Evolutionary conservation across 2,113 vertebrate species (phyloP), one percentile per base, ranked within the genome.

Genomic region (Mungos mungo): DNA sequence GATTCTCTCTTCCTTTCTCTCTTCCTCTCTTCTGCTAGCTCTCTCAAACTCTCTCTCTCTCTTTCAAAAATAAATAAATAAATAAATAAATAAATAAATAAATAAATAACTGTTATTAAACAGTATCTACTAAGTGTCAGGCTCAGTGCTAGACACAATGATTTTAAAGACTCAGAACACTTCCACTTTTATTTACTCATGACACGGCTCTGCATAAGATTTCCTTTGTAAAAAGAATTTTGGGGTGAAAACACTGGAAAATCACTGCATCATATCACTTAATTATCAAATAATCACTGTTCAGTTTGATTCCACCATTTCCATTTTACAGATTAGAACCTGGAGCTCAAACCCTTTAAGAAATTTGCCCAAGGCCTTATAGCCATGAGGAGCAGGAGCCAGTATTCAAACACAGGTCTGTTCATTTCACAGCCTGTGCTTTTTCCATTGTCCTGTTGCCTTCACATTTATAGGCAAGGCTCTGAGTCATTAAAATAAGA

Each of bases 401-500:
- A 57, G 79, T 38, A 31, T 63, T 79, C 9, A 41, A 71, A 83
- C 0, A 1, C 72, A 76, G 57, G 52, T 76, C 66, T 71, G 69
- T 88, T 66, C 90, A 68, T 88, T 85, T 76, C 41, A 63, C 95
- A 96, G 81, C 76, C 90, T 68, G 88, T 6, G 72, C 38, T 95
- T 93, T 95, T 68, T 79, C 72, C 27, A 38, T 29, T 45, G 94
- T 54, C 71, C 35, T 5, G 33, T 71, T 33, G 80, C 65, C 57
- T 88, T 69, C 52, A 19, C 68, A 7, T 65, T 50, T 72, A 92
- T 18, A 47, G 92, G 52, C 69, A 90, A n/a, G 65, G 33, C 87
- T 76, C 92, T 14, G 92, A 86, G 69, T 94, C 89, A 71, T 83
- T 89, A 92, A 89, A 93, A 72, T 85, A 94, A 95, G 95, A 66